Base-by-base conservation (phyloP, 2,888 invertebrate species). In the Apomyelois bistriatella region DNA sequence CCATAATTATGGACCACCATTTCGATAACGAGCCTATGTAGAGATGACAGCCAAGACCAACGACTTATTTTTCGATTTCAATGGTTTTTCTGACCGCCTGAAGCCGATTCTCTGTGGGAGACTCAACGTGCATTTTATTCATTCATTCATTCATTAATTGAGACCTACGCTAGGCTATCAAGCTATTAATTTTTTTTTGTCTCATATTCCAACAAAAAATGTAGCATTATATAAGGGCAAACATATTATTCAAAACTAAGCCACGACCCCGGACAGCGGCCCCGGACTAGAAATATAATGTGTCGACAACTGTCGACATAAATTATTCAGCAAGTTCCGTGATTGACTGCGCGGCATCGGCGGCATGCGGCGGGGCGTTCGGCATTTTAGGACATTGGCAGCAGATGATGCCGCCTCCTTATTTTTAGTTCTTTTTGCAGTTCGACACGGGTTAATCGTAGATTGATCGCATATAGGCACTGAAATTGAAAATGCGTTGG, bases 231-330 rank as follows among this genome's bases (percentile, higher is more conserved):
- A 22, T 22, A 5, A 22, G 22, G 22, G 5, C 22, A 22, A 22
- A 22, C 22, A 22, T 22, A 22, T 22, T 22, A 37, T 37, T 9
- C 4, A 37, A 4, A 12, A 37, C n/a, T 37, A 2, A 37, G 37
- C 37, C 37, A 8, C 15, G 38, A 9, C 32, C 16, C 10, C 15
- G 46, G 5, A 22, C 22, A 5, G 22, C 22, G 22, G 22, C 22
- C 22, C 22, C 22, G 22, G 22, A 15, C 32, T 12, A 46, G 15
- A 32, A 46, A 46, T 46, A 46, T 15, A 46, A 46, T 8, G 32
- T 46, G 46, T 46, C 35, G 46, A 35, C 46, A 46, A 8, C 15
- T 46, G 46, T 35, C 35, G 46, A 35, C 46, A 46, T 46, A 35
- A 46, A 35, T 46, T 46, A 16, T 16, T 46, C 15, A 30, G 9